Conservation (phyloP, 2,888 invertebrate species). For the Diaperis boleti region DNA sequence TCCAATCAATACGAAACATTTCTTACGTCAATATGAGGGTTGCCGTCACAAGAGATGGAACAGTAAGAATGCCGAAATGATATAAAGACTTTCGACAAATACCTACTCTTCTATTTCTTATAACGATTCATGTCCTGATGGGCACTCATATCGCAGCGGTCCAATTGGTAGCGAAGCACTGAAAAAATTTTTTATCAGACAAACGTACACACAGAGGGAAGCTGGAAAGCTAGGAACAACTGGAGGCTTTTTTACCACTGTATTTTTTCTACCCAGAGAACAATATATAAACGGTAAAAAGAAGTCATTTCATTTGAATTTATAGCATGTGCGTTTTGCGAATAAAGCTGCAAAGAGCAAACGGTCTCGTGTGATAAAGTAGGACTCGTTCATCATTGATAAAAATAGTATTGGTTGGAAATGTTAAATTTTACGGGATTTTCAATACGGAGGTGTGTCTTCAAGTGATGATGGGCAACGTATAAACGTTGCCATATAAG, state of each 20-base stretch:
- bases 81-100: neutral
- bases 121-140: neutral
- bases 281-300: neutral
- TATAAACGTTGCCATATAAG: no score
- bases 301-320: constrained; percentile 4
- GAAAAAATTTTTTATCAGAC: no score
- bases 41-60: constrained; percentile 5
- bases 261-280: neutral
- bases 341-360: constrained; percentile 6
- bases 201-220: neutral
- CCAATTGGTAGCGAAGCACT: no score
- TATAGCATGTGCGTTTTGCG: constrained; percentile 4
- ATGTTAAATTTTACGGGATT: neutral
- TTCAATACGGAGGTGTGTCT: no score
- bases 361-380: neutral
- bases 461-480: no score
- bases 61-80: constrained; percentile 10
- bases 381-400: neutral
- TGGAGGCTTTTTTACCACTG: neutral
- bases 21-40: neutral
- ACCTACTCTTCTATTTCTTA: constrained; percentile 6
- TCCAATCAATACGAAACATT: neutral
- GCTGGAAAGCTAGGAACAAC: no score
- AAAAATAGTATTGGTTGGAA: neutral
- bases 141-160: no score